Evolutionary conservation across 1,140 invertebrate genomes (phyloP).

Genomic region (Battus philenor): DNA sequence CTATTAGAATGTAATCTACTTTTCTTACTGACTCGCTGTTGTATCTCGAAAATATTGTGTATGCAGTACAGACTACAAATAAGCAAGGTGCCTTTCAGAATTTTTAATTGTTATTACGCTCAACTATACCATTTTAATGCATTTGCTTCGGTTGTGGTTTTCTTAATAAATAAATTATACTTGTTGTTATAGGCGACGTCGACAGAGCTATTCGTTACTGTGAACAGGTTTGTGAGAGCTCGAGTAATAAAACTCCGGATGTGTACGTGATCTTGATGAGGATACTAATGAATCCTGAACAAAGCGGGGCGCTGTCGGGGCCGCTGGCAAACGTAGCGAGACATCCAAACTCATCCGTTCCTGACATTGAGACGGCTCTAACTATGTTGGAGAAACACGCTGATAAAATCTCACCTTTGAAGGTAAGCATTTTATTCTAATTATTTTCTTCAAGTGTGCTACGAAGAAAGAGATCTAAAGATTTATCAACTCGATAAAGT

Average conservation of each 20-base stretch:
- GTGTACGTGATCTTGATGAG: conserved; percentile 82
- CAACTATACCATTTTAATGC: too few species aligned
- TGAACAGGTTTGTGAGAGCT: conserved; percentile 79
- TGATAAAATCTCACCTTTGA: conserved; percentile 86
- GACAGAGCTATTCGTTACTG: conserved; percentile 91
- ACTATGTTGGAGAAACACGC: conserved; percentile 88
- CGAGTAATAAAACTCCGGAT: conserved; percentile 74
- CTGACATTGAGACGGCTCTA: conserved; percentile 87
- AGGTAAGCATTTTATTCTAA: too few species aligned
- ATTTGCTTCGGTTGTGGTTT: too few species aligned
- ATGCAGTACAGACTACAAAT: too few species aligned
- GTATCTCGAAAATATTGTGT: background rate
- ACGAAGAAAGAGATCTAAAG: too few species aligned
- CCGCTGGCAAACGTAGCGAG: conserved; percentile 50
- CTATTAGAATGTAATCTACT: too few species aligned
- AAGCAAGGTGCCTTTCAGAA: too few species aligned
- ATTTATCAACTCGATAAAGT: too few species aligned
- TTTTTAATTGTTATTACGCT: too few species aligned
- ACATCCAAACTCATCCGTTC: conserved; percentile 74
- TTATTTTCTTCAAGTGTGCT: too few species aligned
- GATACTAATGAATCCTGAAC: conserved; percentile 80
- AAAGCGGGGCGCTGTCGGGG: conserved; percentile 55
- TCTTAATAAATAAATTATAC: conserved; percentile 1
- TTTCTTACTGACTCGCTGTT: background rate
- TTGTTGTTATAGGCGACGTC: conserved; percentile 79